Conservation (phyloP, 1,140 invertebrate species). For the Drosophila quadrilineata region DNA sequence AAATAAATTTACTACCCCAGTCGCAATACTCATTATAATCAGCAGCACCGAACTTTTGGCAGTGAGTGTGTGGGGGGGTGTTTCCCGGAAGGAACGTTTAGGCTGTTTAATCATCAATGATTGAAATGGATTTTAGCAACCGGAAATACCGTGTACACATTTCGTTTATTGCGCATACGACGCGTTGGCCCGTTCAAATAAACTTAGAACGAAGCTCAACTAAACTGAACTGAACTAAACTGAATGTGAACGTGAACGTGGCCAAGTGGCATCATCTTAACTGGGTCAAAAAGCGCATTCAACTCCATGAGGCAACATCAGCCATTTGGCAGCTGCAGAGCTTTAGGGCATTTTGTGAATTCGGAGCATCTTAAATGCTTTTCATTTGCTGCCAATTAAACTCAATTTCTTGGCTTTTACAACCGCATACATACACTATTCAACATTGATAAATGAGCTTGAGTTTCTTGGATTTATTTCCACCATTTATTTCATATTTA, state of each 20-base stretch:
- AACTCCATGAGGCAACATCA: too few relatives aligned
- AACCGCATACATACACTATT: too few relatives aligned
- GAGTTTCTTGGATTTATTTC: too few relatives aligned
- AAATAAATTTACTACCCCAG: slow-evolving; percentile 62
- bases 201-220: slow-evolving; percentile 24
- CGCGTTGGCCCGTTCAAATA: background rate
- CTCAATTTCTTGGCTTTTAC: background rate
- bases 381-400: slow-evolving; percentile 12
- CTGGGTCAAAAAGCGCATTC: slow-evolving; percentile 69
- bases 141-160: slow-evolving; percentile 53
- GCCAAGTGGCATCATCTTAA: slow-evolving; percentile 9
- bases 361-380: slow-evolving; percentile 26
- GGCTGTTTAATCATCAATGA: slow-evolving; percentile 73
- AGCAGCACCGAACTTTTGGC: slow-evolving; percentile 10
- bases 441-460: too few relatives aligned
- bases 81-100: slow-evolving; percentile 34
- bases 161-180: slow-evolving; percentile 50
- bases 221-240: too few relatives aligned
- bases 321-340: too few relatives aligned
- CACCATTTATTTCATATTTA: too few relatives aligned
- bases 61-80: background rate
- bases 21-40: slow-evolving; percentile 31
- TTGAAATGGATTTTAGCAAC: slow-evolving; percentile 54
- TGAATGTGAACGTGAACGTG: too few relatives aligned
- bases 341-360: too few relatives aligned